Evolutionary conservation across 2,113 vertebrate genomes (phyloP), one percentile per base, ranked within the genome.

Genomic region (Cebidichthys violaceus): DNA sequence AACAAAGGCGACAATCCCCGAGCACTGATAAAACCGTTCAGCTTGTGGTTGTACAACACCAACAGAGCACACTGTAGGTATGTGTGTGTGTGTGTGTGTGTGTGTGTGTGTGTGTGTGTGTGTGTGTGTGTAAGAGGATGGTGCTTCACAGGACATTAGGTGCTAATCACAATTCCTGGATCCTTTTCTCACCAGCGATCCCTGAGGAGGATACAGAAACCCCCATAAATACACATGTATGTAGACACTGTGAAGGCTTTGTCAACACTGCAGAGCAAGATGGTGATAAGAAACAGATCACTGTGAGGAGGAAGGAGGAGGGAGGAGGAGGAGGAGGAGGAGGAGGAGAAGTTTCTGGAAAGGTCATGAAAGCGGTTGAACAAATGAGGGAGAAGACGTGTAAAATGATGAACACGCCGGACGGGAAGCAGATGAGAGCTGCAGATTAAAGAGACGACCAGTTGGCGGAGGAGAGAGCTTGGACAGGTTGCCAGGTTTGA

Each of bases 1-100:
- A 89, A 90, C 85, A 92, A 92, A 90, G 80, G 82, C 52, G 41
- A 57, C 75, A 89, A 84, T 88, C 86, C 81, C 81, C 70, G 75
- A 89, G 77, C 83, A 69, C 77, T 60, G 85, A 90, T 87, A 85
- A 92, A 79, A 86, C 57, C 17, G 5, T 69, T 86, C 52, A 74
- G 85, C 77, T 83, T 83, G 77, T 74, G 67, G 64, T 81, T 84
- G 85, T 81, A 77, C 84, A 82, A 83, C 85, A 79, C 29, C 68
- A 84, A 24, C 68, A 76, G 11, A 75, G 45, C 57, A 13, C 43
- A 35, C 27, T 27, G 11, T 74, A 41, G 76, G 71, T 72, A 41
- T 74, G 59, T 78, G 71, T 75, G 45, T 55, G 39, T 70, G 74
- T 61, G 60, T 54, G 45, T 70, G 41, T 55, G 54, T 72, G 76